Evolutionary conservation across 1,140 invertebrate genomes (phyloP), one percentile per base, ranked within the genome.

Genomic region (Wiebesia pumilae): DNA sequence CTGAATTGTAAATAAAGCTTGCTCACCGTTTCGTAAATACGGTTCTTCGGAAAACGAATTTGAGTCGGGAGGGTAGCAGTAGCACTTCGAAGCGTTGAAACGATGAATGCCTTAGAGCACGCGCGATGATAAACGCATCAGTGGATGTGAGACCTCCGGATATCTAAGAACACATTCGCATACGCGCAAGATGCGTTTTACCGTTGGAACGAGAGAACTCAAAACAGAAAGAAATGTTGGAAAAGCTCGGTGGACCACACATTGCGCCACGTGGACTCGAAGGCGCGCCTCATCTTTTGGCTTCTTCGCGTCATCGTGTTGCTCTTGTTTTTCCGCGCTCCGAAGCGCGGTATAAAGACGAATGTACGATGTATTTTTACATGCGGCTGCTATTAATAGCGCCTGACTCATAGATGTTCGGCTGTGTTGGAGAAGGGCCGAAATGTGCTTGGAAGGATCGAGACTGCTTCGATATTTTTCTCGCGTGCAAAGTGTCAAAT

Each of bases 351-450:
- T 88, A 79, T 82, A 85, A 85, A 85, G 84, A 85, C 87, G 84
- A 78, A 77, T 88, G 84, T 85, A 80, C 75, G 75, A 73, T 81
- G 92, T 92, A 93, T 92, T 93, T 93, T 93, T 92, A 90, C 91
- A 88, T 83, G 89, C 84, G 89, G 86, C 82, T 83, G 85, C 90
- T 93, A 94, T 93, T 93, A 93, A 90, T 90, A 93, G 90, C 90
- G 87, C 88, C 88, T 93, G 92, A 93, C 87, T 93, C 92, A 93
- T 86, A 33, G 54, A 79, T 35, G 47, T 84, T 84, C 58, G 75
- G 54, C 21, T 79, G 75, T 47, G 35, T 78, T 54, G 47, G 43
- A 30, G 30, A 84, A 84, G 83, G 83, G 83, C 62, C 30, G 43
- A 69, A 84, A 67, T 80, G 58, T 47, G 83, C 43, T 38, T 38